Evolutionary conservation across 2,113 vertebrate genomes (phyloP).

Genomic region (Trematocara marginatum): DNA sequence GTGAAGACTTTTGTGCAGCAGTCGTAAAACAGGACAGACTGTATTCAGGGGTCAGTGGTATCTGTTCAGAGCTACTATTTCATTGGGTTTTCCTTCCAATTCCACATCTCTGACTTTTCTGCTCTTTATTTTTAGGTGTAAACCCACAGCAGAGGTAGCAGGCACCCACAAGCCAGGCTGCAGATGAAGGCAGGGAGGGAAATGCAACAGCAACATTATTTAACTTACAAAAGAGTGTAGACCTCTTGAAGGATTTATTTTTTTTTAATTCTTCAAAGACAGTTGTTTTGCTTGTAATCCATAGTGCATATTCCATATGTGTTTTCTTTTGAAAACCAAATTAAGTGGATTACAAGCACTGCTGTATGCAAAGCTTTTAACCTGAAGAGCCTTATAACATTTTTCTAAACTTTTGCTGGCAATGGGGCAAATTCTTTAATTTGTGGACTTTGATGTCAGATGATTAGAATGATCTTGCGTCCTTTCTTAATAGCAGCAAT

Average conservation of each 20-base stretch:
- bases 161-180: neutral
- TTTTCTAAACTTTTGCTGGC: neutral
- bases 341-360: neutral
- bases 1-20: neutral
- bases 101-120: neutral
- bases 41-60: neutral
- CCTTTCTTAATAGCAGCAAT: conserved; percentile 20
- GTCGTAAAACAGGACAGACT: neutral
- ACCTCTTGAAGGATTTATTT: neutral
- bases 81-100: neutral
- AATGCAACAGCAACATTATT: neutral
- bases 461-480: neutral
- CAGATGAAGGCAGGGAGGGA: neutral
- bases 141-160: neutral
- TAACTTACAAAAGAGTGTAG: neutral
- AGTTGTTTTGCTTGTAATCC: neutral
- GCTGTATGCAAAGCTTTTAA: neutral
- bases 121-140: neutral
- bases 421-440: neutral
- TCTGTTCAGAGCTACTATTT: neutral
- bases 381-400: neutral
- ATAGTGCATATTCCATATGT: neutral
- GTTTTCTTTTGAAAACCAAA: neutral
- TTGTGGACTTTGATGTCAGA: neutral
- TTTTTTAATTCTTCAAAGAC: neutral